Conservation (phyloP, 2,797 vertebrate species). For the Brachyrhaphis roseni region DNA sequence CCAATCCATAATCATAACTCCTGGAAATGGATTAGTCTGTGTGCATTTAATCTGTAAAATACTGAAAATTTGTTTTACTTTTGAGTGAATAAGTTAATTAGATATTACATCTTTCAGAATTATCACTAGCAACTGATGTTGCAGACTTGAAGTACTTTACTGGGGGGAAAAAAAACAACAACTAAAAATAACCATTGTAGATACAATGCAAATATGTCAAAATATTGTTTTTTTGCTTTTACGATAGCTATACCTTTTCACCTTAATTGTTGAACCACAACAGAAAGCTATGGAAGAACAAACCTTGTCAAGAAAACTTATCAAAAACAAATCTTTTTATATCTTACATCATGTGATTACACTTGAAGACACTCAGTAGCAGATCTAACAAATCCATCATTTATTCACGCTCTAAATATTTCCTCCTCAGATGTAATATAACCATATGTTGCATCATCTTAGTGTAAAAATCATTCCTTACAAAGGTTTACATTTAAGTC, state of each 20-base stretch:
- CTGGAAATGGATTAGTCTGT: background rate
- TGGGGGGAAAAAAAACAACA: background rate
- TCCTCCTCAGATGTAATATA: slow-evolving; percentile 80
- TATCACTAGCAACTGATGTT: background rate
- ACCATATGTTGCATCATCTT: slow-evolving; percentile 80
- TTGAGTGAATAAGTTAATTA: background rate
- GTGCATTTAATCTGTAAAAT: background rate
- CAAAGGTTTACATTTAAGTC: slow-evolving; percentile 88
- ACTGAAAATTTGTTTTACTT: background rate
- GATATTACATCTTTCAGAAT: background rate
- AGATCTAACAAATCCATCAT: slow-evolving; percentile 73
- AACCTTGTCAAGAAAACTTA: slow-evolving; percentile 46
- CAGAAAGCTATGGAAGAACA: slow-evolving; percentile 28
- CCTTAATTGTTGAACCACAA: background rate
- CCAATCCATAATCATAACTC: background rate
- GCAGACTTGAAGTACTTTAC: background rate
- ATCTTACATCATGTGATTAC: slow-evolving; percentile 76
- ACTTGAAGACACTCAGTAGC: slow-evolving; percentile 72
- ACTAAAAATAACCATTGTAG: background rate
- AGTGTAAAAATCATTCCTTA: slow-evolving; percentile 89
- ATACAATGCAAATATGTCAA: background rate
- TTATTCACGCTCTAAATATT: slow-evolving; percentile 67
- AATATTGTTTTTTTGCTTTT: background rate
- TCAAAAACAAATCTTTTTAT: slow-evolving; percentile 73
- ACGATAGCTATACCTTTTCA: background rate